Conservation (phyloP, 1,140 invertebrate genomes). For the Archegozetes longisetosus region DNA sequence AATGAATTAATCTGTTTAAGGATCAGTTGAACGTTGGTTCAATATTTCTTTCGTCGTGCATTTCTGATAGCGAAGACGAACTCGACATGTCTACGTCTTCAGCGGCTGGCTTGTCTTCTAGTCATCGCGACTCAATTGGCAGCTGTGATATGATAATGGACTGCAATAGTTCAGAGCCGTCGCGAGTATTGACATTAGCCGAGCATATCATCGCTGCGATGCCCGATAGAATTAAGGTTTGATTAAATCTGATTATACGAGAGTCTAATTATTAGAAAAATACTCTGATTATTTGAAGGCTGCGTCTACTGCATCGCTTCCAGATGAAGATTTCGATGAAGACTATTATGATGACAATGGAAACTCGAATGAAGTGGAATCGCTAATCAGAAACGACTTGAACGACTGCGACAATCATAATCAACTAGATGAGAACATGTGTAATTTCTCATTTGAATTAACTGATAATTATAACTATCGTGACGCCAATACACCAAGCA, state of each 20-base stretch:
- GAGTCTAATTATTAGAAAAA: too few species aligned
- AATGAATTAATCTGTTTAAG: background rate
- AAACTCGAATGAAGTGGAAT: background rate
- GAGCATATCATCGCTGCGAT: slow-evolving; percentile 95
- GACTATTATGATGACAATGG: background rate
- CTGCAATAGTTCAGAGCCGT: background rate
- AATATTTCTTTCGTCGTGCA: background rate
- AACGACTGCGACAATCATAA: background rate
- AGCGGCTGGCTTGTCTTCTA: background rate
- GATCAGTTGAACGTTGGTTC: background rate
- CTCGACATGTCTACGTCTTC: background rate
- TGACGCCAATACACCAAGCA: slow-evolving; percentile 54
- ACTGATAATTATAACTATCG: slow-evolving; percentile 38
- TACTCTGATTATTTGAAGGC: too few species aligned
- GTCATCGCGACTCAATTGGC: background rate
- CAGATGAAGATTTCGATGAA: background rate
- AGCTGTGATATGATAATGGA: background rate
- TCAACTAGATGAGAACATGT: background rate
- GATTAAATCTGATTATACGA: slow-evolving; percentile 17
- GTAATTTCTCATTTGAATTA: slow-evolving; percentile 5
- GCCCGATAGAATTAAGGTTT: slow-evolving; percentile 84
- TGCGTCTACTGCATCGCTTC: background rate
- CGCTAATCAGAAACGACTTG: background rate
- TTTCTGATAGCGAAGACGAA: background rate
- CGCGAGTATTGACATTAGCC: slow-evolving; percentile 69